Percentiles rank a stretch among this genome's conserved stretches.
Evolutionary conservation across 2,888 invertebrate species (phyloP).

Genomic region (Philaethria dido): DNA sequence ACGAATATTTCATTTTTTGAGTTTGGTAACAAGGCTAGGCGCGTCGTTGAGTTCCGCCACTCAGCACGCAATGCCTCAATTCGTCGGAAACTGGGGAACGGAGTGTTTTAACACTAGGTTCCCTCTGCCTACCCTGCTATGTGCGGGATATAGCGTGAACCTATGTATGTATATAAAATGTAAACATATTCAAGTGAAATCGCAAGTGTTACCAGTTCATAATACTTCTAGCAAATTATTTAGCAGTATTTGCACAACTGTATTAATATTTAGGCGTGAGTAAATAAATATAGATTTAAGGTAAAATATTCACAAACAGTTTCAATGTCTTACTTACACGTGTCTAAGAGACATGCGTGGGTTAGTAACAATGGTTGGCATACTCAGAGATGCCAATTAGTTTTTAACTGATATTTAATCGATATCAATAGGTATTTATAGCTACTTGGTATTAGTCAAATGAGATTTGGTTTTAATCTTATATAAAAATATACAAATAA

Average conservation of each 20-base stretch:
- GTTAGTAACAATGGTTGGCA: not conserved
- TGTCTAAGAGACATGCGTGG: not conserved
- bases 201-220: no score
- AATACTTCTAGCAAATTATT: not conserved
- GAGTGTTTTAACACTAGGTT: no score
- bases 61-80: no score
- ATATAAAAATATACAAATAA: not conserved
- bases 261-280: constrained; percentile 3
- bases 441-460: not conserved
- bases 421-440: not conserved
- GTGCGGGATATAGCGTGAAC: no score
- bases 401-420: not conserved
- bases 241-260: constrained; percentile 23
- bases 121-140: no score
- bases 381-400: constrained; percentile 1
- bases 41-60: no score
- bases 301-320: constrained; percentile 15
- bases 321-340: constrained; percentile 27
- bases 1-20: no score
- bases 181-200: not conserved
- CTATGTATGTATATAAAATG: no score
- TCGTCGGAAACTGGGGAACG: no score
- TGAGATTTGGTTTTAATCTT: not conserved
- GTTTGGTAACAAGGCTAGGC: no score
- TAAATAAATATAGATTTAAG: constrained; percentile 1